A percentile compares a stretch with the other conserved stretches of the same genome.
These are phyloP conservation scores for Neostethus bicornis DNA, from an alignment of 2,797 vertebrate species.

Conservation along the genomic window DNA sequence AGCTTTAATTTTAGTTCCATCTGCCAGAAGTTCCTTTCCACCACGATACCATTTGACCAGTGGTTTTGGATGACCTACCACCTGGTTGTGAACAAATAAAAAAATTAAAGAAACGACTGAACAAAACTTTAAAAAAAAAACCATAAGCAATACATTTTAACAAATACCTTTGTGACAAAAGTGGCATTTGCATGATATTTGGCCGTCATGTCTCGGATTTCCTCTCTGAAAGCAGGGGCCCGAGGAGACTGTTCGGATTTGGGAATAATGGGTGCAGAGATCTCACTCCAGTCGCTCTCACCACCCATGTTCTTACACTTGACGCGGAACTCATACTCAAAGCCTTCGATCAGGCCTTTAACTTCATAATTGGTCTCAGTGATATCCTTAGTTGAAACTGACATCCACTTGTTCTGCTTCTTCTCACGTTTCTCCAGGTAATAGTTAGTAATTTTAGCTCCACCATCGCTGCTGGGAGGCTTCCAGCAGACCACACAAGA, in stretches of 20 bases:
- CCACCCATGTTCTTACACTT: constrained; percentile 98
- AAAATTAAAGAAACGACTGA: neutral
- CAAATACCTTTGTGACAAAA: constrained; percentile 89
- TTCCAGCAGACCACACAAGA: constrained; percentile 96
- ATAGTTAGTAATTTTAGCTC: constrained; percentile 94
- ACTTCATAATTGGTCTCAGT: constrained; percentile 89
- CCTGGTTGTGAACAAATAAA: constrained; percentile 52
- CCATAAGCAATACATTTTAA: neutral
- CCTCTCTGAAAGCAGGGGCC: constrained; percentile 94
- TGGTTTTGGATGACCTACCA: constrained; percentile 93
- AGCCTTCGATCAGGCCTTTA: constrained; percentile 91
- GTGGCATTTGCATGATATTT: constrained; percentile 95
- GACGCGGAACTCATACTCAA: constrained; percentile 98
- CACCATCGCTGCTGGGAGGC: constrained; percentile 92
- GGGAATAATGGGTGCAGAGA: constrained; percentile 89
- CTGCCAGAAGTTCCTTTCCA: constrained; percentile 95
- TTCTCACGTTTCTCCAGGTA: constrained; percentile 98
- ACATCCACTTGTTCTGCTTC: constrained; percentile 99
- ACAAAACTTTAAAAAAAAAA: neutral
- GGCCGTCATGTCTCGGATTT: constrained; percentile 94
- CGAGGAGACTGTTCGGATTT: constrained; percentile 90
- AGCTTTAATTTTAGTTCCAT: constrained; percentile 94
- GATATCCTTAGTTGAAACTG: constrained; percentile 89
- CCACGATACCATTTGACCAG: constrained; percentile 95
- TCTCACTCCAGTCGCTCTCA: constrained; percentile 97